These are phyloP conservation scores for Noctuana brunneofusca DNA, from an alignment of 2,888 invertebrate species.

Conservation along the genomic window DNA sequence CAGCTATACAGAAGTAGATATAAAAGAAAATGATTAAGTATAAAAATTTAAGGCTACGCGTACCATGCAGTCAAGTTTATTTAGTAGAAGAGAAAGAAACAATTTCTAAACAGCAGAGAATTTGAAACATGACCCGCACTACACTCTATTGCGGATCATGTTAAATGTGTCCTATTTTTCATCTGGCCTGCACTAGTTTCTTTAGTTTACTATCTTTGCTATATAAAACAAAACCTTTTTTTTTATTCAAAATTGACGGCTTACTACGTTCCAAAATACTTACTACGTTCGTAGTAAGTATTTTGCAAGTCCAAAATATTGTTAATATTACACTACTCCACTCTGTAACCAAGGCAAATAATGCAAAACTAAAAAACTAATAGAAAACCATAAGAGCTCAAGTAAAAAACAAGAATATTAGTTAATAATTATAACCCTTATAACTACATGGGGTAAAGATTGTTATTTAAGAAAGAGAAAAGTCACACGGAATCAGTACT, in stretches of 20 bases:
- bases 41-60: not conserved
- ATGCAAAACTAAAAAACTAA: too few species aligned
- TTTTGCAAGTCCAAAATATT: too few species aligned
- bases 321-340: too few species aligned
- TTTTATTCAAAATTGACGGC: not conserved
- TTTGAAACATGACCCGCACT: constrained; percentile 10
- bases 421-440: too few species aligned
- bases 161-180: constrained; percentile 24
- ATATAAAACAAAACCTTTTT: not conserved
- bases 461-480: too few species aligned
- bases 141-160: constrained; percentile 1
- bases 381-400: too few species aligned
- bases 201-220: constrained; percentile 12
- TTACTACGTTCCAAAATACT: too few species aligned
- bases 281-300: too few species aligned
- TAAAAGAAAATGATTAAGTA: not conserved
- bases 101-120: constrained; percentile 12
- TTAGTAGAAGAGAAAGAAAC: not conserved
- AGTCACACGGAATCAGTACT: not conserved
- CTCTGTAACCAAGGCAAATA: too few species aligned
- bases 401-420: too few species aligned
- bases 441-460: too few species aligned
- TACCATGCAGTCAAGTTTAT: not conserved
- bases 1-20: not conserved
- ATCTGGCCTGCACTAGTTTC: constrained; percentile 14